Percentiles rank a stretch among this genome's conserved stretches.
Conservation (phyloP, 2,113 vertebrate species). For the Potamarius usumacintae region DNA sequence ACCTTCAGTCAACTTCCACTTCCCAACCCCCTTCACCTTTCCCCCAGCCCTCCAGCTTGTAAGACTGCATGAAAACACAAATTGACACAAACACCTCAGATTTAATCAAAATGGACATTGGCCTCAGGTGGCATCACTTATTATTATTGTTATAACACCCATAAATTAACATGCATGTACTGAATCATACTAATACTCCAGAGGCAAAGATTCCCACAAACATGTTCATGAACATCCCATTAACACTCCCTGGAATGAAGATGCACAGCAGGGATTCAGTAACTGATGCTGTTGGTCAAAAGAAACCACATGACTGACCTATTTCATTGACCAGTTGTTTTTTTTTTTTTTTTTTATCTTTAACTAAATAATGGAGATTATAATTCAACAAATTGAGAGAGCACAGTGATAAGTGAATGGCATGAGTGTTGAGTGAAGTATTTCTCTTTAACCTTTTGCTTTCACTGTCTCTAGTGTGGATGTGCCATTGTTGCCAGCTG, state of each 20-base stretch:
- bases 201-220: background rate
- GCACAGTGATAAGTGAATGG: background rate
- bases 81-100: slow-evolving; percentile 49
- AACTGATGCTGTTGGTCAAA: background rate
- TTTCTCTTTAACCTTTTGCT: background rate
- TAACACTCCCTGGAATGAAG: slow-evolving; percentile 19
- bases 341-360: background rate
- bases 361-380: background rate
- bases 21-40: slow-evolving; percentile 65
- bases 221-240: slow-evolving; percentile 17
- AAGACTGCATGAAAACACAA: slow-evolving; percentile 64
- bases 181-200: background rate
- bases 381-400: background rate
- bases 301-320: background rate
- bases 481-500: slow-evolving; percentile 54
- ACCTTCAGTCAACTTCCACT: slow-evolving; percentile 77
- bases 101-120: background rate
- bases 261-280: slow-evolving; percentile 29
- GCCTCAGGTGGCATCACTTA: background rate
- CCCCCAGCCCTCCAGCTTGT: slow-evolving; percentile 67
- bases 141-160: background rate
- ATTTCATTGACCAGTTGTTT: background rate
- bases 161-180: background rate
- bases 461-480: slow-evolving; percentile 69
- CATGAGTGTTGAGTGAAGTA: too few relatives aligned